Conservation (phyloP, 2,888 invertebrate genomes). For the Charanyca ferruginea region DNA sequence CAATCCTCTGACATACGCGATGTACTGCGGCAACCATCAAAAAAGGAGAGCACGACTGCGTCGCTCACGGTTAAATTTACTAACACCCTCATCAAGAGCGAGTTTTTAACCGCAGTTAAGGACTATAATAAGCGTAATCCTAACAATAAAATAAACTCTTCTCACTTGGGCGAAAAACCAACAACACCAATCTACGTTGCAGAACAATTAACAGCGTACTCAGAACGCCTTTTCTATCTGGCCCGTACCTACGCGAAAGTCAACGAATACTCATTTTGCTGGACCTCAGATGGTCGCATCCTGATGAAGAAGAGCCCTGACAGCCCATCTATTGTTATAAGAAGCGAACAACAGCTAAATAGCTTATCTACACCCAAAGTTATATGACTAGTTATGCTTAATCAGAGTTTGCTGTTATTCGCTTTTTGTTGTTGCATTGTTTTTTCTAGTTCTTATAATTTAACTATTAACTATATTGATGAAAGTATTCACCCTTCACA, state of each 20-base stretch:
- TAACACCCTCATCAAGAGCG: not conserved
- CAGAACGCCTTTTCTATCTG: not conserved
- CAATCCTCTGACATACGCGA: not conserved
- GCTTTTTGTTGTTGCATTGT: too few relatives aligned
- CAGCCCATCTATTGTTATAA: not conserved
- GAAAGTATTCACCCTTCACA: too few relatives aligned
- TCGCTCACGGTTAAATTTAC: not conserved
- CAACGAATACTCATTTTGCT: not conserved
- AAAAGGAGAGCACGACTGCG: not conserved
- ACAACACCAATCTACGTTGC: too few relatives aligned
- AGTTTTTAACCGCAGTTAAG: not conserved
- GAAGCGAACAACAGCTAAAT: not conserved
- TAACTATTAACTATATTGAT: too few relatives aligned
- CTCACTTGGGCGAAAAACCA: not conserved
- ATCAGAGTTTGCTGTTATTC: too few relatives aligned
- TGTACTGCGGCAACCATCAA: not conserved
- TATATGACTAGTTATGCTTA: not conserved
- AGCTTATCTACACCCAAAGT: not conserved
- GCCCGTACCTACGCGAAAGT: not conserved
- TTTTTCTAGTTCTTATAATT: too few relatives aligned
- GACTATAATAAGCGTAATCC: not conserved
- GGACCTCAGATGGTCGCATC: too few relatives aligned
- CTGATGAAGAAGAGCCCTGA: constrained; percentile 4
- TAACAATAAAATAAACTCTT: not conserved
- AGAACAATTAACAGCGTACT: not conserved